phyloP scores from a whole-genome alignment of 35 echinoderm and acorn worm species.

The Stichopus chloronotus region DNA sequence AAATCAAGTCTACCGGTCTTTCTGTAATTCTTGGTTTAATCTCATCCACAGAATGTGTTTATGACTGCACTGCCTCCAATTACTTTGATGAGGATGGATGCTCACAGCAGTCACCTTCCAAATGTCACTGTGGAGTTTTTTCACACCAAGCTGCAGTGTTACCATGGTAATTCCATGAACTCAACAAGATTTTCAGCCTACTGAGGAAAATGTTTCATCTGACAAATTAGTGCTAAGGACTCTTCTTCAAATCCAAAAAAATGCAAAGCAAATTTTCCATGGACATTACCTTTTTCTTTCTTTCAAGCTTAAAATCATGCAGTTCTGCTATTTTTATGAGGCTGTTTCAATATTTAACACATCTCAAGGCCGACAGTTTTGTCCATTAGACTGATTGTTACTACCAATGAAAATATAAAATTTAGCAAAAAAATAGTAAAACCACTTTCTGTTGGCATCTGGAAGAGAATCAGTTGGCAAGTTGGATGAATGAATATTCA shows the following conservation, averaged over 20 bases:
- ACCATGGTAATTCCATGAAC: neutral
- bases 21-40: neutral
- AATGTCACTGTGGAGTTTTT: neutral
- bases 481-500: too few species aligned
- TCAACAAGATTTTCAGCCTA: neutral
- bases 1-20: too few species aligned
- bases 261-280: too few species aligned
- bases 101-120: neutral
- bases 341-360: too few species aligned
- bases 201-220: neutral
- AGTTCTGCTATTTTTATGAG: neutral
- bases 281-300: too few species aligned
- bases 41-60: neutral
- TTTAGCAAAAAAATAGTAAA: too few species aligned
- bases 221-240: neutral
- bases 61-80: neutral
- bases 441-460: too few species aligned
- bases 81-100: neutral
- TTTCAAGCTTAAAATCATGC: neutral
- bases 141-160: neutral
- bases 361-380: too few species aligned
- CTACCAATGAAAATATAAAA: too few species aligned
- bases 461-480: too few species aligned
- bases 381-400: too few species aligned
- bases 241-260: neutral